Evolutionary conservation across 2,113 vertebrate genomes (phyloP).

Genomic region (Rattus rattus): DNA sequence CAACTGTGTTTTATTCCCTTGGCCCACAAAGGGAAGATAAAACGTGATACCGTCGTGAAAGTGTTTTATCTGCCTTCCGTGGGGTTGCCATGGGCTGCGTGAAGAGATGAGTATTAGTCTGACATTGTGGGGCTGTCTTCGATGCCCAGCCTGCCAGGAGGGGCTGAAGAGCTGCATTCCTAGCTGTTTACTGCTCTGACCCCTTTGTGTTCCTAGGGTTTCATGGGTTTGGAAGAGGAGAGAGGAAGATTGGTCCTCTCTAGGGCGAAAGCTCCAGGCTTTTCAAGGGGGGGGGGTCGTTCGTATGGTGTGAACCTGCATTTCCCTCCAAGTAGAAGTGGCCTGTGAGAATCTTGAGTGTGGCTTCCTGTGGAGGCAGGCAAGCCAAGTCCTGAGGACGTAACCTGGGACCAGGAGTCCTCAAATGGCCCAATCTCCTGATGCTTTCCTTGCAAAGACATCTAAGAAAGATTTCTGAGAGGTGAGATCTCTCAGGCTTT

Average conservation of each 20-base stretch:
- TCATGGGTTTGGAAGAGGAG: not conserved
- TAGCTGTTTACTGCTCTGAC: not conserved
- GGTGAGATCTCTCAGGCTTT: not conserved
- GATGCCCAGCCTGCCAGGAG: not conserved
- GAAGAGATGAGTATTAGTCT: slow-evolving; percentile 55
- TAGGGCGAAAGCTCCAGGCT: too few relatives aligned
- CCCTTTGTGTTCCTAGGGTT: not conserved
- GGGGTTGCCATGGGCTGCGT: slow-evolving; percentile 65
- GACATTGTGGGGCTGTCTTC: not conserved
- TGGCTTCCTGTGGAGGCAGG: fast-evolving
- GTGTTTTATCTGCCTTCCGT: slow-evolving; percentile 76
- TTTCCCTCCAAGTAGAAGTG: not conserved
- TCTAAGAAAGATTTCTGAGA: not conserved
- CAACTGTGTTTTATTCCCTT: slow-evolving; percentile 86
- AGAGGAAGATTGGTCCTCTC: not conserved
- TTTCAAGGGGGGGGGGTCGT: not conserved
- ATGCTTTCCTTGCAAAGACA: not conserved
- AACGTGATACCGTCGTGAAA: slow-evolving; percentile 84
- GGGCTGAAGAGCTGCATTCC: not conserved
- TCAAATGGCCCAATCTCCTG: not conserved
- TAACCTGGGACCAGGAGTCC: not conserved
- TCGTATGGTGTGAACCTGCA: fast-evolving
- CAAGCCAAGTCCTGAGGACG: not conserved
- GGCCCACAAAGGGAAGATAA: slow-evolving; percentile 86
- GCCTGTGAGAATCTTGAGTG: not conserved